phyloP scores from a whole-genome alignment of 2,113 vertebrate species.

The Gopherus evgoodei region DNA sequence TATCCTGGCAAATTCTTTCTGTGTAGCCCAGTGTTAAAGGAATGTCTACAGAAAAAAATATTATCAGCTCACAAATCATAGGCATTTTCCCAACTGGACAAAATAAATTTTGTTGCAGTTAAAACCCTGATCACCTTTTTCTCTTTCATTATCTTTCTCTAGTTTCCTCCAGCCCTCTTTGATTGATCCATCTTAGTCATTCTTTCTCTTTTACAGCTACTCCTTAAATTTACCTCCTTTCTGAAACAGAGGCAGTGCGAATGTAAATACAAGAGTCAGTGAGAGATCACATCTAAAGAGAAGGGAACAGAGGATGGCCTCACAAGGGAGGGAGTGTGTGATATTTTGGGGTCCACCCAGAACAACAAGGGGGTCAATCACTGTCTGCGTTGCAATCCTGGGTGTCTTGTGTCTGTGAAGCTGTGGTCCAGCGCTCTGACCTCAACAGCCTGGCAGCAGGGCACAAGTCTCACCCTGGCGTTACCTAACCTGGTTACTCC shows the following conservation, averaged over 20 bases:
- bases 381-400: background rate
- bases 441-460: background rate
- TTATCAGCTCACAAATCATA: background rate
- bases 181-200: background rate
- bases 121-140: background rate
- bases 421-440: background rate
- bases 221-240: background rate
- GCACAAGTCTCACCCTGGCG: background rate
- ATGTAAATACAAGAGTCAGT: background rate
- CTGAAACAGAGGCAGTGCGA: background rate
- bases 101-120: background rate
- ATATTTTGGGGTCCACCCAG: background rate
- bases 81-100: background rate
- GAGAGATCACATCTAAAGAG: background rate
- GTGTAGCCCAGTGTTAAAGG: background rate
- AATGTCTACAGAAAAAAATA: background rate
- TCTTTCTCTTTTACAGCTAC: background rate
- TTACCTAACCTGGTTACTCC: background rate
- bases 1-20: background rate
- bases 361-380: background rate
- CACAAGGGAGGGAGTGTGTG: rapidly evolving
- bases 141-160: background rate
- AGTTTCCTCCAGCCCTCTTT: background rate
- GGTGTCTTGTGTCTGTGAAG: background rate
- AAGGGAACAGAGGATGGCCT: background rate